These are phyloP conservation scores for Forbesichthys agassizii DNA, from an alignment of 2,113 vertebrate species.

Conservation along the genomic window DNA sequence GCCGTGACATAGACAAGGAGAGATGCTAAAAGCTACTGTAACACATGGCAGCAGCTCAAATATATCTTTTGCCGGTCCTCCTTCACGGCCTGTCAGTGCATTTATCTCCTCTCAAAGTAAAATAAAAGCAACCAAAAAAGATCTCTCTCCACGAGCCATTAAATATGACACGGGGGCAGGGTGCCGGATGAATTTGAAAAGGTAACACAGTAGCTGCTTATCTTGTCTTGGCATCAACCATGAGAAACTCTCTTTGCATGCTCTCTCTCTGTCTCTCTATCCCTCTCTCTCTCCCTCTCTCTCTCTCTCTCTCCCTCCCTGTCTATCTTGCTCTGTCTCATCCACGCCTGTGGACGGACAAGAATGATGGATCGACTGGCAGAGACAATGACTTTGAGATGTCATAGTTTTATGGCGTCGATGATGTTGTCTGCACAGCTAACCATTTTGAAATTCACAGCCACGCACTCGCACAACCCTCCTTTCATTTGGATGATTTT, in stretches of 20 bases:
- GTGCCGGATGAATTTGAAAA: constrained; percentile 40
- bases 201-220: constrained; percentile 39
- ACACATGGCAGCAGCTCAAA: constrained; percentile 9
- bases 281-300: neutral
- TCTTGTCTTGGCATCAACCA: constrained; percentile 10
- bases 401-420: neutral
- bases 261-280: neutral
- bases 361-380: constrained; percentile 5
- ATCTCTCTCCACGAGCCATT: constrained; percentile 37
- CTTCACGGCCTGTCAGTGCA: constrained; percentile 32
- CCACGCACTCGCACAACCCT: neutral
- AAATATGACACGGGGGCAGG: constrained; percentile 34
- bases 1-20: neutral
- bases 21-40: neutral
- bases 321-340: neutral
- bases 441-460: neutral
- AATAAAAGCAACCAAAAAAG: constrained; percentile 4
- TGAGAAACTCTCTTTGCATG: neutral
- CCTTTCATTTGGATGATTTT: neutral
- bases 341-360: neutral
- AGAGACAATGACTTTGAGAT: neutral
- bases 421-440: neutral
- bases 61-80: constrained; percentile 34
- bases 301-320: neutral
- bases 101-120: constrained; percentile 36